Evolutionary conservation across 2,797 vertebrate genomes (phyloP), one percentile per base, ranked within the genome.

Genomic region (Crypturellus tataupa): DNA sequence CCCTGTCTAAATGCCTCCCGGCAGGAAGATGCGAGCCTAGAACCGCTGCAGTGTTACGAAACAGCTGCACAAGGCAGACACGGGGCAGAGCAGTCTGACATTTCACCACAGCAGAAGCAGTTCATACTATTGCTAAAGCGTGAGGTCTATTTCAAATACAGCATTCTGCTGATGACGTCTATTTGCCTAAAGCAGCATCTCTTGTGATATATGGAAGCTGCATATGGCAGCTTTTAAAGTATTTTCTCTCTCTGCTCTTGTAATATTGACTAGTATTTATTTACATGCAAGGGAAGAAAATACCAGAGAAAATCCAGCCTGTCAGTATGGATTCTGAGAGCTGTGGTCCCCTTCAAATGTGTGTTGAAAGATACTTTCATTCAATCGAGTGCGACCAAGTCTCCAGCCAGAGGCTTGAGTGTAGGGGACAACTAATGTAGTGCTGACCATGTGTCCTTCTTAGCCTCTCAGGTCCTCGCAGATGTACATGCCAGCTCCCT

Each of bases 311-410:
- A 47, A 12, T 20, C 17, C 35, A 58, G 58, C 33, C 4, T 0
- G 7, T 10, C 44, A 35, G 40, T 0, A 0, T 6, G 71, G 29
- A 23, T 25, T 20, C 29, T 4, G 3, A n/a, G 46, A 40, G 27
- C 25, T 33, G 33, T 4, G 25, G 9, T 17, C 24, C 35, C 39
- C 21, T 10, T 65, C n/a, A n/a, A 55, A 53, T 7, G 3, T 12
- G 11, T 31, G 60, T 53, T 70, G 51, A 60, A 67, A 59, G 42
- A 27, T 82, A 31, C 69, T 56, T 63, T 40, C 2, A 1, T 35
- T 69, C 82, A 80, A 86, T 44, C 20, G 53, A 11, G 25, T 2
- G 33, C 0, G 0, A 29, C 35, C n/a, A 79, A 40, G 2, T 19
- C 12, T 44, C 53, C 33, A 25, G 47, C 56, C 46, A 6, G 44